Evolutionary conservation across 2,888 invertebrate genomes (phyloP).

Genomic region (Acronicta aceris): DNA sequence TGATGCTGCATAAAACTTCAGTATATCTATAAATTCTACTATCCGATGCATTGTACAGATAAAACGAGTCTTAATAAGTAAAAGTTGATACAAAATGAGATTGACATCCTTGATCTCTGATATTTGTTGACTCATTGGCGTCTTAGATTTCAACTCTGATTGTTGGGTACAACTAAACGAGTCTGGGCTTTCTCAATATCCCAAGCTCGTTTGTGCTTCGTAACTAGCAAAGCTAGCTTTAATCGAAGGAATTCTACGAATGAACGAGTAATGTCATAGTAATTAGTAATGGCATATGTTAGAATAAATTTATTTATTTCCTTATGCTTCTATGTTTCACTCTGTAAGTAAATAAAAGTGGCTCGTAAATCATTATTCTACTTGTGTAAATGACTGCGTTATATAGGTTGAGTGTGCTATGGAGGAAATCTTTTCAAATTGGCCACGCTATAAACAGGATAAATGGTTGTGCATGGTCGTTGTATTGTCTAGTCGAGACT

Average conservation of each 20-base stretch:
- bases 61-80: conserved; percentile 39
- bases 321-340: conserved; percentile 15
- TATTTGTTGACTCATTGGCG: conserved; percentile 51
- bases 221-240: conserved; percentile 16
- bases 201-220: conserved; percentile 9
- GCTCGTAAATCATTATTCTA: conserved; percentile 3
- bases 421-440: conserved; percentile 41
- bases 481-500: conserved; percentile 39
- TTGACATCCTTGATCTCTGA: conserved; percentile 48
- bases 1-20: too few species aligned
- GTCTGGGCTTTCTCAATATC: conserved; percentile 43
- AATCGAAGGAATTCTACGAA: conserved; percentile 16
- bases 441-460: conserved; percentile 35
- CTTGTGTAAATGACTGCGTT: conserved; percentile 23
- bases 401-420: conserved; percentile 23
- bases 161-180: conserved; percentile 26
- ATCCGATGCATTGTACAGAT: conserved; percentile 32
- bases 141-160: conserved; percentile 46
- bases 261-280: conserved; percentile 16
- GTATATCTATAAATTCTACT: conserved; percentile 12
- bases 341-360: conserved; percentile 17
- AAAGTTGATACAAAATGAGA: conserved; percentile 42
- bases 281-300: conserved; percentile 41
- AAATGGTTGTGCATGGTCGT: conserved; percentile 32
- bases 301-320: conserved; percentile 31